phyloP scores from a whole-genome alignment of 1,140 invertebrate species.

The Drosophila parabipectinata region DNA sequence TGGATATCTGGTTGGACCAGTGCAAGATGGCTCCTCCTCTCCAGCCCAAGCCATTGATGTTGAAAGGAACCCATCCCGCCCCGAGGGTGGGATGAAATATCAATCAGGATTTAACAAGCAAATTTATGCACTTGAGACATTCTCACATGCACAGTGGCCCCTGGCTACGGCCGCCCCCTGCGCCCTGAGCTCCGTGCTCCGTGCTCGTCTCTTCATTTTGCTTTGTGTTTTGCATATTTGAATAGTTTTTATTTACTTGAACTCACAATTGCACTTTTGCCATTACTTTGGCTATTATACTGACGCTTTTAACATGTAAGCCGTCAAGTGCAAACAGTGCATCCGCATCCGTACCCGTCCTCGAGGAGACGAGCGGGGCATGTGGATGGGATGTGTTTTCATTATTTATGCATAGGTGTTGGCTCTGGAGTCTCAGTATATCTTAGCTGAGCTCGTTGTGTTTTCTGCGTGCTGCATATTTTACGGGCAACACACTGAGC shows the following conservation, averaged over 20 bases:
- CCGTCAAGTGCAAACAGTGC: conserved; percentile 55
- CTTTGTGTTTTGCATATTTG: conserved; percentile 81
- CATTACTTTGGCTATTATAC: conserved; percentile 81
- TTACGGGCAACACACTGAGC: conserved; percentile 15
- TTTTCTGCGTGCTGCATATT: conserved; percentile 50
- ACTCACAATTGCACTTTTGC: conserved; percentile 82
- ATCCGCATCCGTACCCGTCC: conserved; percentile 15
- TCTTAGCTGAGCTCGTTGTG: conserved; percentile 26
- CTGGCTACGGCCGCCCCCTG: conserved; percentile 16
- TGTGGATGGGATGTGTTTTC: conserved; percentile 41
- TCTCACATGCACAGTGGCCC: conserved; percentile 19
- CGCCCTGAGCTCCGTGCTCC: no score
- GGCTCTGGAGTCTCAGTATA: conserved; percentile 45
- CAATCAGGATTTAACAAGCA: conserved; percentile 79
- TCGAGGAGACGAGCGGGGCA: conserved; percentile 1
- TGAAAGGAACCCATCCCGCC: conserved; percentile 36
- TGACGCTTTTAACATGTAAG: conserved; percentile 75
- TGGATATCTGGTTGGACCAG: conserved; percentile 10
- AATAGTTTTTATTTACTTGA: conserved; percentile 83
- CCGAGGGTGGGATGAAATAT: conserved; percentile 53
- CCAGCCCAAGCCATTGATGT: conserved; percentile 8
- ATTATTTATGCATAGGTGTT: conserved; percentile 82
- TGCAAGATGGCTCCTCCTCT: conserved; percentile 5
- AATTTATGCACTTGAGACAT: conserved; percentile 76
- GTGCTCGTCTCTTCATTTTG: conserved; percentile 60